Evolutionary conservation across 2,113 vertebrate genomes (phyloP).

Genomic region (Trochalopteron elliotii): DNA sequence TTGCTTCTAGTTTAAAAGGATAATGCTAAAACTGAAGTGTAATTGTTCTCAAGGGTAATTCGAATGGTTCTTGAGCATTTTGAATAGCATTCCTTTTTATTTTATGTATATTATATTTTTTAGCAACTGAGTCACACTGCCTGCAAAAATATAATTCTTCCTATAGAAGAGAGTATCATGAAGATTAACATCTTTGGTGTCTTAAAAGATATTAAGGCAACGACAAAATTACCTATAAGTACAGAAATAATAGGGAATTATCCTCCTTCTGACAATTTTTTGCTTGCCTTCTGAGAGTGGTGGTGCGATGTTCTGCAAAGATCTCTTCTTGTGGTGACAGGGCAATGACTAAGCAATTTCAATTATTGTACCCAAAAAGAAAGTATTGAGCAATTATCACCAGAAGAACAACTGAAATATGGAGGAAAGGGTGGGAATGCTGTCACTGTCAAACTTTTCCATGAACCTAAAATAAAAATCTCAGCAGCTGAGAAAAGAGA

Average conservation of each 20-base stretch:
- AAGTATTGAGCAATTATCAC: background rate
- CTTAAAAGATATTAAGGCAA: background rate
- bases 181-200: background rate
- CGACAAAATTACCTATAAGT: background rate
- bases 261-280: background rate
- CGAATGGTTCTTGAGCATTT: background rate
- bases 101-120: background rate
- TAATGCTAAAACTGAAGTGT: background rate
- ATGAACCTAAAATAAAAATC: background rate
- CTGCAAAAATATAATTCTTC: background rate
- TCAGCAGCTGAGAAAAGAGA: background rate
- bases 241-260: background rate
- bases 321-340: background rate
- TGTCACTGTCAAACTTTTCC: background rate
- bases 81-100: background rate
- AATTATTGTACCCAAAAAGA: slow-evolving; percentile 34
- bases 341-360: background rate
- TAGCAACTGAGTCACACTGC: background rate
- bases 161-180: background rate
- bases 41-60: background rate
- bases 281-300: background rate
- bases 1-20: background rate
- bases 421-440: background rate
- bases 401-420: background rate
- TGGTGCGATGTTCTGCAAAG: background rate